These are phyloP conservation scores for Trogon surrucura DNA, from an alignment of 2,113 vertebrate genomes.

Conservation along the genomic window DNA sequence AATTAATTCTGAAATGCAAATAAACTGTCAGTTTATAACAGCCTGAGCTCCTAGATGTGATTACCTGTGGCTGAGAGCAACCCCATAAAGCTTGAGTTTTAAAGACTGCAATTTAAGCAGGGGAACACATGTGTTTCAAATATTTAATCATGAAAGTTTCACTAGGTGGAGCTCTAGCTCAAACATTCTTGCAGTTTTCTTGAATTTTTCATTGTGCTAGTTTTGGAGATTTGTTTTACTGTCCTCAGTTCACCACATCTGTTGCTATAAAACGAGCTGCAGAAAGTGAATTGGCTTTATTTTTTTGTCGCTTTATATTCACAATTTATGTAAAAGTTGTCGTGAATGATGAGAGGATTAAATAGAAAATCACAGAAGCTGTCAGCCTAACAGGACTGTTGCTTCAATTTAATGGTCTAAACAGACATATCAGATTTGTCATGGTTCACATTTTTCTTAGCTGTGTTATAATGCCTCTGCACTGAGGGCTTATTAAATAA, in stretches of 20 bases:
- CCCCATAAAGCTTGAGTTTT: background rate
- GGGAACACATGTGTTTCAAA: background rate
- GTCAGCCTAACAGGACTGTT: background rate
- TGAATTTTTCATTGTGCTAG: background rate
- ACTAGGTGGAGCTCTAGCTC: slow-evolving; percentile 74
- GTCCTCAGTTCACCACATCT: slow-evolving; percentile 36
- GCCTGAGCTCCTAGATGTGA: background rate
- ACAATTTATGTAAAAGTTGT: slow-evolving; percentile 3
- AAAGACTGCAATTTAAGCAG: background rate
- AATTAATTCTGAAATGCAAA: background rate
- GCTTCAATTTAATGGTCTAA: slow-evolving; percentile 1
- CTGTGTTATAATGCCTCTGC: background rate
- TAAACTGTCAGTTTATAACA: background rate
- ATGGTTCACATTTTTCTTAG: background rate
- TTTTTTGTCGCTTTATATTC: slow-evolving; percentile 18
- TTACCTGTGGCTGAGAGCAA: background rate
- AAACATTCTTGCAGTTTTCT: slow-evolving; percentile 20
- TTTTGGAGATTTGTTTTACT: slow-evolving; percentile 26
- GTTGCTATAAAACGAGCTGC: slow-evolving; percentile 13
- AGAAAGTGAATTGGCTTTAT: background rate
- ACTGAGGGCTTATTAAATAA: slow-evolving; percentile 27
- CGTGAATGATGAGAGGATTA: slow-evolving; percentile 16
- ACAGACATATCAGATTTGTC: slow-evolving; percentile 4
- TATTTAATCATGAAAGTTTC: background rate
- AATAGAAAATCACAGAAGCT: background rate